Base-by-base conservation (phyloP, 2,888 invertebrate genomes). In the Parasteatoda lunata region DNA sequence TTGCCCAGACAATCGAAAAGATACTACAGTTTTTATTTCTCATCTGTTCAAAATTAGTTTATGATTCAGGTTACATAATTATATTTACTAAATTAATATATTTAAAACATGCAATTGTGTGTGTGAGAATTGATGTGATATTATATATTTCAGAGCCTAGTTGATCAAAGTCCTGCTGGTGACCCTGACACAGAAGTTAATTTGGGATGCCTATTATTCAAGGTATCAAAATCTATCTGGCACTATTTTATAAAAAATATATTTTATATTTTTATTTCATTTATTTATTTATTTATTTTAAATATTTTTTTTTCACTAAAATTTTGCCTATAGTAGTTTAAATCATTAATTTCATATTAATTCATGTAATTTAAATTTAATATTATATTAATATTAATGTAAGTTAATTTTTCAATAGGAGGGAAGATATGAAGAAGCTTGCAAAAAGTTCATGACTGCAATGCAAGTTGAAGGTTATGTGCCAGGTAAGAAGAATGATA, bases 141-240 rank as follows among this genome's bases (percentile, higher is more conserved):
- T 30, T 72, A 68, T 52, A n/a, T 66, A 54, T 89, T 90, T 66
- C 89, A 93, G 93, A 95, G 95, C 91, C 93, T 98, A 11, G 95
- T 99, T 0, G 97, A 98, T 91, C 96, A 96, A 89, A 96, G 97
- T 90, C 94, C 96, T 3, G 92, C 94, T 79, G 97, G 97, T 91
- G 98, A 98, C 92, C 94, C 97, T 0, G 98, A 98, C 90, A 97
- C 97, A 71, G 96, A 98, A 90, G 96, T 98, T 54, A 99, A 99
- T 92, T 94, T 97, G 80, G 99, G 97, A 3, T 99, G 99, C 92
- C 93, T 99, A 49, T 93, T 98, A 0, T 99, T 95, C 91, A 99
- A 99, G 93, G 97, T 96, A 92, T 11, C 3, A 51, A 59, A 8
- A 30, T 51, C 13, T 52, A 15, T 51, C 54, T 8, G 15, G 1